Base-by-base conservation (phyloP, 2,113 vertebrate species). In the Prochilodus magdalenae region DNA sequence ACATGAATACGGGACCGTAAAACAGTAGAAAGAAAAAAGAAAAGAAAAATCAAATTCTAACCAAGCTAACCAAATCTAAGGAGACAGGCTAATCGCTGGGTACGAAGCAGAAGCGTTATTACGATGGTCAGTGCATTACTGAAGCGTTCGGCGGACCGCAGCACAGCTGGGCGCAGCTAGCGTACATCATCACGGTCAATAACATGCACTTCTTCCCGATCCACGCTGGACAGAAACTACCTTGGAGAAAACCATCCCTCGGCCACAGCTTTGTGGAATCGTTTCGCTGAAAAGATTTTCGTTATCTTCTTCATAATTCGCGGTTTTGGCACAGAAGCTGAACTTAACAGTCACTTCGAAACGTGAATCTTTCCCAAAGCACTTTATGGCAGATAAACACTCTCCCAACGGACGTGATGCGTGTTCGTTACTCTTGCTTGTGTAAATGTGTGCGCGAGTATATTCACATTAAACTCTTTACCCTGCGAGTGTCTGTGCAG, bases 381-480 rank as follows among this genome's bases (percentile, higher is more conserved):
- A 36, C 57, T 51, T 67, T 18, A 51, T 29, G 22, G 77, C 69
- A 66, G 69, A 36, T 51, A 49, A 20, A 27, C 74, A 12, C 36
- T 62, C 40, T 10, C 27, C 40, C 36, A 7, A 71, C 29, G 51
- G 36, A 33, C 5, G 62, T 47, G 59, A 26, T 18, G 22, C 5
- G 53, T 55, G 53, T 57, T 73, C 14, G 26, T 26, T 51, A 33
- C 12, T 66, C 27, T 24, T 29, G 36, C 29, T 33, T 63, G 18
- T 57, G 57, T 29, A 73, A 67, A 73, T 71, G 60, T 24, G 24
- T 63, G 57, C 66, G 57, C 66, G 57, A 65, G 67, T 73, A 67
- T 79, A 40, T 81, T 83, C 77, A 79, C 77, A 75, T 73, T 44
- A 36, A 59, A 62, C 69, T 69, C 65, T 63, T 75, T 15, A 29